A percentile compares a stretch with the other conserved stretches of the same genome.
These are phyloP conservation scores for Candoia aspera DNA, from an alignment of 2,113 vertebrate species.

Conservation along the genomic window DNA sequence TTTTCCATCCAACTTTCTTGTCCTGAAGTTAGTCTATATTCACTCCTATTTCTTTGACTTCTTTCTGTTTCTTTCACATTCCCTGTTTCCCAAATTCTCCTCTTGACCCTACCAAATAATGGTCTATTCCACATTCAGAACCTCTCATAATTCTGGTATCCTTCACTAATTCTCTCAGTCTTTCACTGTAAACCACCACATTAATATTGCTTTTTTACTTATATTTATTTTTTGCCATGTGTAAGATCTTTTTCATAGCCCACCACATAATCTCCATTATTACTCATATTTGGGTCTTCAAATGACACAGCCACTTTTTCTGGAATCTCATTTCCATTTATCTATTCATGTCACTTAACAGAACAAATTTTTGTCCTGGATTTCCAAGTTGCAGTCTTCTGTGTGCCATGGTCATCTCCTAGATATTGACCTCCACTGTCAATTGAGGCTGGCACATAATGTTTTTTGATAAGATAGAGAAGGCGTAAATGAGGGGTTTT, in stretches of 20 bases:
- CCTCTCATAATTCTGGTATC: background rate
- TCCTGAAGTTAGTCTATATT: background rate
- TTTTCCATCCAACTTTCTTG: background rate
- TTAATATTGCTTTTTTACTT: background rate
- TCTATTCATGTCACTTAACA: background rate
- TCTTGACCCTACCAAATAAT: background rate
- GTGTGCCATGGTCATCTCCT: background rate
- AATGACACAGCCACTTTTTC: background rate
- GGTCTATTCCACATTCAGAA: background rate
- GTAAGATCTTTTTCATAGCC: background rate
- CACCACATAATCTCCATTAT: background rate
- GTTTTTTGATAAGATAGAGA: background rate
- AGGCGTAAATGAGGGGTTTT: background rate
- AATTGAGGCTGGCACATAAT: background rate
- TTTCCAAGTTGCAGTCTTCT: background rate
- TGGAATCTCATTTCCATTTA: background rate
- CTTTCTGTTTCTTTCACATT: background rate
- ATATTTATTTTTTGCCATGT: background rate
- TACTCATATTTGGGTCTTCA: background rate
- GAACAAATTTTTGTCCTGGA: background rate
- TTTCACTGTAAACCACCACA: background rate
- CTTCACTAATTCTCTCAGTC: background rate
- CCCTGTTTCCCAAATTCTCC: background rate
- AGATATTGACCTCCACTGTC: background rate
- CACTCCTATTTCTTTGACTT: background rate